Evolutionary conservation across 2,888 invertebrate genomes (phyloP), one percentile per base, ranked within the genome.

Genomic region (Lobophora halterata): DNA sequence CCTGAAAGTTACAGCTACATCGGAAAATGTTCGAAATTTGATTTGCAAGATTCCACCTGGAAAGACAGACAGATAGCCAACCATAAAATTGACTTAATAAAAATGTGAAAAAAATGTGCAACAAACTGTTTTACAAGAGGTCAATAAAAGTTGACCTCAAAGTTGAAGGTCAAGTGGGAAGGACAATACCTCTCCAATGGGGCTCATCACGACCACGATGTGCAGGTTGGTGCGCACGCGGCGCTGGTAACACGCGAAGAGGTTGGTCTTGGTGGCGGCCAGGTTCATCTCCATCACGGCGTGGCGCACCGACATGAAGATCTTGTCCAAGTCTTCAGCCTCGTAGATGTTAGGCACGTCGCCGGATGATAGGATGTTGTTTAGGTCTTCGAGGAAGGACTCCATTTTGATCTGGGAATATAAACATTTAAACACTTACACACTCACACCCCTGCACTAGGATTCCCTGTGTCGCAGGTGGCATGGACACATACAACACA

Each of bases 321-420:
- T 93, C 60, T 85, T 89, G 52, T 95, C 95, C 29, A 93, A 65
- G 65, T 97, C 97, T 52, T 97, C 97, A 1, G 92, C 89, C 33
- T 93, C 92, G 71, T 94, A 97, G 9, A 97, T 92, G 65, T 96
- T 97, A 0, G 97, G 96, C 2, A 97, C 95, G 70, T 97, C 96
- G 0, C 97, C 97, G 5, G 94, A 93, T 66, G 95, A 96, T 11
- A 97, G 72, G 31, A 97, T 89, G 63, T 95, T 96, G 77, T 96
- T 97, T 25, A 97, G 85, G 60, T 97, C 97, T 71, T 97, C 96
- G 29, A 97, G 85, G 74, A 96, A 97, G 0, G 93, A 90, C 62
- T 96, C 96, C 79, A 92, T 91, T 89, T 95, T 96, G 30, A 97
- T 95, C 91, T 97, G 76, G 21, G 67, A 10, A 9, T n/a, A n/a